Conservation (phyloP, 1,140 invertebrate species). For the Nasonia longicornis region DNA sequence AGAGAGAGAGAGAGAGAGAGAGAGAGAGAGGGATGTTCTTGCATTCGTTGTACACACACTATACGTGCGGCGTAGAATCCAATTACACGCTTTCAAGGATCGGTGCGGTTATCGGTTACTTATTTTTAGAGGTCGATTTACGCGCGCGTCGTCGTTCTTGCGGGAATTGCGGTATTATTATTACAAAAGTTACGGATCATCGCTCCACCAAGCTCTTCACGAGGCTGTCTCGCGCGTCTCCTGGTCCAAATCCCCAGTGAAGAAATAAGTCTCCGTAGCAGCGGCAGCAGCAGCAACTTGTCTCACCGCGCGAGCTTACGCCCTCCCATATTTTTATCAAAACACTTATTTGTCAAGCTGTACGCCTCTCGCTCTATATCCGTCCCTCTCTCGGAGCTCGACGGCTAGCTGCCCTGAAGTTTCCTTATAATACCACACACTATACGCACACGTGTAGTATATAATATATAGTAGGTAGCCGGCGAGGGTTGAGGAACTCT, state of each 20-base stretch:
- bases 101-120: not conserved
- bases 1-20: too few relatives aligned
- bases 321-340: conserved; percentile 2
- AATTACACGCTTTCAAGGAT: not conserved
- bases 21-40: too few relatives aligned
- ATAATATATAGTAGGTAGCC: not conserved
- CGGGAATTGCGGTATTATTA: too few relatives aligned
- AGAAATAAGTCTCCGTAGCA: not conserved
- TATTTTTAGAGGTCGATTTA: not conserved
- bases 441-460: too few relatives aligned
- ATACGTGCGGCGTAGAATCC: not conserved
- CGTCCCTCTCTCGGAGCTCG: not conserved
- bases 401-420: not conserved
- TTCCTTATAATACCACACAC: not conserved
- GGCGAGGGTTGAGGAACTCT: not conserved
- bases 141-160: not conserved
- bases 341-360: conserved; percentile 20
- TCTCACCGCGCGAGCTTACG: not conserved
- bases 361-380: not conserved
- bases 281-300: not conserved
- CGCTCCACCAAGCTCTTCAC: not conserved
- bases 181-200: not conserved
- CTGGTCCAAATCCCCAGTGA: not conserved
- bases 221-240: not conserved
- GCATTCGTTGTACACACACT: too few relatives aligned